Base-by-base conservation (phyloP, 2,797 vertebrate species). In the Betta splendens region DNA sequence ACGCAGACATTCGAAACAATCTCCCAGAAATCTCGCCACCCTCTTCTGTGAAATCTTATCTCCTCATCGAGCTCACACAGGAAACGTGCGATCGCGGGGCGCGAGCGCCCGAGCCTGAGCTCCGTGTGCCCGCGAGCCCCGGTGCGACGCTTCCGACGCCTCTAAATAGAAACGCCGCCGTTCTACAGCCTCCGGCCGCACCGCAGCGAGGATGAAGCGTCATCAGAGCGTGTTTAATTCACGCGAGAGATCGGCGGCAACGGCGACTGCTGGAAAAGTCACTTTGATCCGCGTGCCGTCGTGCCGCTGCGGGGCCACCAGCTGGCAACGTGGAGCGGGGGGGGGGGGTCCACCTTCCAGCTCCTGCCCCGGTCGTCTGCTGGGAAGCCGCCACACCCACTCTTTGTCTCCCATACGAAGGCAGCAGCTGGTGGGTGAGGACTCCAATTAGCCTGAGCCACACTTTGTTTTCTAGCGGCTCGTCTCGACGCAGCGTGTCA, bases 141-240 rank as follows among this genome's bases (percentile, higher is more conserved):
- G 58, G 64, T 73, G 66, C 77, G 75, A 85, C 46, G 35, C 66
- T 81, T 83, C 75, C 42, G 64, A 71, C 22, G 48, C 48, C 54
- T 86, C 89, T 89, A 91, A 90, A 89, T 90, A 90, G 90, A 91
- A 86, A 83, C 76, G 38, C 39, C 29, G 69, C 83, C 81, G 75
- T 88, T 72, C 61, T 76, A 68, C 31, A 33, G 60, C 46, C 75
- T 73, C 70, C 69, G 26, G 44, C 73, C 51, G 80, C 74, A 52
- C 81, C 84, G 84, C 29, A 56, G 60, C 74, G 68, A 79, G 87
- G 84, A 85, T 42, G 77, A 89, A 84, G n/a, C n/a, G n/a, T n/a
- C n/a, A n/a, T n/a, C 73, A 47, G 53, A 40, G 69, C 74, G 88
- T 89, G 87, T 85, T 81, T 81, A 81, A 88, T 89, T 86, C 73